Conservation (phyloP, 2,113 vertebrate species). For the Oostethus manadensis region DNA sequence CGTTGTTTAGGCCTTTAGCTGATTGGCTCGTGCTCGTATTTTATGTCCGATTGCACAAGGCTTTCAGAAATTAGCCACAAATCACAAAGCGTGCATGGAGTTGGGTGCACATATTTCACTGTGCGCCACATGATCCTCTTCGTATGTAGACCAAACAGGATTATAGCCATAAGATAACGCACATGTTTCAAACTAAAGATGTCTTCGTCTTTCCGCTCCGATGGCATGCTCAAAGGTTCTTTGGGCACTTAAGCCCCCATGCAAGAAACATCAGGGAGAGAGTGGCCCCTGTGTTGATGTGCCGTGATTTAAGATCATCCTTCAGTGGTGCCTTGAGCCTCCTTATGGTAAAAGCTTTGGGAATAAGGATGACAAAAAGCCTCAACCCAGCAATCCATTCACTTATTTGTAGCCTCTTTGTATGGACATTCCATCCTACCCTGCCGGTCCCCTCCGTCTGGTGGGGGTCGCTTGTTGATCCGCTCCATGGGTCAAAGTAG, state of each 20-base stretch:
- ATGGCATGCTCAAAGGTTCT: constrained; percentile 49
- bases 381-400: constrained; percentile 16
- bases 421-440: constrained; percentile 39
- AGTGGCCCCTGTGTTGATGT: constrained; percentile 34
- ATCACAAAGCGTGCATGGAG: constrained; percentile 24
- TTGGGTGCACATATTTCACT: constrained; percentile 17
- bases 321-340: constrained; percentile 41
- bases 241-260: constrained; percentile 49
- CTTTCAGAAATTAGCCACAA: constrained; percentile 25
- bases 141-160: constrained; percentile 21
- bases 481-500: constrained; percentile 33
- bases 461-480: constrained; percentile 26
- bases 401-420: constrained; percentile 21
- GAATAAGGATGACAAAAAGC: constrained; percentile 25
- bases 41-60: constrained; percentile 33
- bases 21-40: constrained; percentile 31
- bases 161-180: constrained; percentile 17
- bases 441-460: constrained; percentile 35
- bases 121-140: constrained; percentile 18
- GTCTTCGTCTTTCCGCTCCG: constrained; percentile 55
- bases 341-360: constrained; percentile 31
- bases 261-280: constrained; percentile 57
- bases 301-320: constrained; percentile 50
- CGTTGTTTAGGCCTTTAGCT: constrained; percentile 8
- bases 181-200: constrained; percentile 60